A percentile compares a stretch with the other conserved stretches of the same genome.
Conservation (phyloP, 2,888 invertebrate genomes). For the Caenorhabditis afra region DNA sequence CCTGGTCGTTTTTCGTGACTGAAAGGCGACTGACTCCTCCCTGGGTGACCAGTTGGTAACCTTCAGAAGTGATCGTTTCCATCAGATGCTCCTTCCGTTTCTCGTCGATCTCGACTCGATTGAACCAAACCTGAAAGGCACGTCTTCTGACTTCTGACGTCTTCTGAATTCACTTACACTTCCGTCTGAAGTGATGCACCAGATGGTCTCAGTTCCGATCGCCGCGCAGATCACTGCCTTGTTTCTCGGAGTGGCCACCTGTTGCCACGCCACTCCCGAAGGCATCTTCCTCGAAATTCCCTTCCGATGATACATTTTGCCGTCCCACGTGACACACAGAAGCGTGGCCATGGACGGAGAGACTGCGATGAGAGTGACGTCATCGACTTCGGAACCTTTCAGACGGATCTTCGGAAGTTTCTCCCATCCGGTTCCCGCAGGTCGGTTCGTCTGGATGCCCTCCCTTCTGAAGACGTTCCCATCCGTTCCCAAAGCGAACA, state of each 20-base stretch:
- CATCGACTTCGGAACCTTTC: conserved; percentile 47
- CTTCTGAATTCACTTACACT: conserved; percentile 19
- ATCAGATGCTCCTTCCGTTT: conserved; percentile 42
- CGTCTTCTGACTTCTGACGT: background rate
- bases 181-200: conserved; percentile 63
- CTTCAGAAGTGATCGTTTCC: conserved; percentile 2
- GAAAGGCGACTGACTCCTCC: conserved; percentile 46
- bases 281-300: conserved; percentile 40
- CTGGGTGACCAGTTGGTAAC: conserved; percentile 36
- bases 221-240: conserved; percentile 48
- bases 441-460: conserved; percentile 33
- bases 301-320: conserved; percentile 56
- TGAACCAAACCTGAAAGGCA: conserved; percentile 39
- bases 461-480: conserved; percentile 49
- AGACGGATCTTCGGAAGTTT: conserved; percentile 25
- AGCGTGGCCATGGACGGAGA: conserved; percentile 51
- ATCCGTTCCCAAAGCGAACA: conserved; percentile 60
- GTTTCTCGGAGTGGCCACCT: conserved; percentile 45
- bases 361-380: conserved; percentile 55
- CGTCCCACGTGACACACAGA: conserved; percentile 64
- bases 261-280: conserved; percentile 46
- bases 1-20: conserved; percentile 49
- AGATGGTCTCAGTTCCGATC: conserved; percentile 53
- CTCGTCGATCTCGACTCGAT: conserved; percentile 30
- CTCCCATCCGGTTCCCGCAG: conserved; percentile 36